These are phyloP conservation scores for Perca flavescens DNA, from an alignment of 2,113 vertebrate species.

Conservation along the genomic window DNA sequence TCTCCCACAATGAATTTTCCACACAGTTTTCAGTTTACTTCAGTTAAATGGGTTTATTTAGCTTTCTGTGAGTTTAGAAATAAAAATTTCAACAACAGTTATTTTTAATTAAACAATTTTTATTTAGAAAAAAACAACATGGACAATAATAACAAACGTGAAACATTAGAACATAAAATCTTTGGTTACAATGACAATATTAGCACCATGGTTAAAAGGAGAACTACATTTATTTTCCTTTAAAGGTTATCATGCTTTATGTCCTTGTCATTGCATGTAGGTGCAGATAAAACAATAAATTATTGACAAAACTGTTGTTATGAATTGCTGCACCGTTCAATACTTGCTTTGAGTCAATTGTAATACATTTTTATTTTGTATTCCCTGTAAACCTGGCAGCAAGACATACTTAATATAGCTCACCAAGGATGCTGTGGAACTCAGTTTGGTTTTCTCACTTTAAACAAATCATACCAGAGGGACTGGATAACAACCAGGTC, in stretches of 20 bases:
- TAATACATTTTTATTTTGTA: background rate
- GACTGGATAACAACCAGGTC: background rate
- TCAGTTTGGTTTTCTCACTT: constrained; percentile 4
- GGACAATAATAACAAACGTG: constrained; percentile 63
- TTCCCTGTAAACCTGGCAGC: background rate
- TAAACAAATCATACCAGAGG: background rate
- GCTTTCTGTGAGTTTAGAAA: background rate
- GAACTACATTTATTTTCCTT: constrained; percentile 62
- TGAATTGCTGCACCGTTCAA: constrained; percentile 26
- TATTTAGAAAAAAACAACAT: constrained; percentile 82
- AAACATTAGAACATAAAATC: constrained; percentile 63
- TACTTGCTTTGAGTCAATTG: constrained; percentile 12
- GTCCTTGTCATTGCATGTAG: constrained; percentile 58
- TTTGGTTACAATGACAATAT: constrained; percentile 79
- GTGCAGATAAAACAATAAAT: constrained; percentile 83
- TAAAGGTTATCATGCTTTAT: constrained; percentile 29
- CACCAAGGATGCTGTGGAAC: background rate
- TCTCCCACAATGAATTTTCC: background rate
- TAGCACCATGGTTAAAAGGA: constrained; percentile 85
- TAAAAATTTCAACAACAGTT: constrained; percentile 14
- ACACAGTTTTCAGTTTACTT: background rate
- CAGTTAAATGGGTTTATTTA: background rate
- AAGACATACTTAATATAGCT: background rate
- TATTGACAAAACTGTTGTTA: constrained; percentile 61
- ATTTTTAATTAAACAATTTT: constrained; percentile 76